Base-by-base conservation (phyloP, 1,140 invertebrate genomes). In the Micrasema minimum region DNA sequence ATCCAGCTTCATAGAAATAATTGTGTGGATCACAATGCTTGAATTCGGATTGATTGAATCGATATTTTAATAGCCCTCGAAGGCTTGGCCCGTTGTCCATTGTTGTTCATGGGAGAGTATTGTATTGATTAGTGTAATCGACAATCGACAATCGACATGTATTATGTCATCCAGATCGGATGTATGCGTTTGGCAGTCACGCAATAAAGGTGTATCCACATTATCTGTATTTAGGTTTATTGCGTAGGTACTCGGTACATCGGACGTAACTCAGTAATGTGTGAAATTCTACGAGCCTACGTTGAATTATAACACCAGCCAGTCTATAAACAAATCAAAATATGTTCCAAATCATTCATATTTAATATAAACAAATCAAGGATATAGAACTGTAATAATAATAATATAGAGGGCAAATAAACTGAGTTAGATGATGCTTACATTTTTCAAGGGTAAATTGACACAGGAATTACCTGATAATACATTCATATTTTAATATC, bases 71-170 rank as follows among this genome's bases (percentile, higher is more conserved):
- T 59, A 20, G 35, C n/a, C 10, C 26, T 31, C 22, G 16, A 20
- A n/a, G 55, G 55, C 37, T 59, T 18, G 55, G 55, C 55, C n/a
- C 10, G 38, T 59, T 59, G 37, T 59, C 37, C 18, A 59, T 59
- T 59, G 55, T 59, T 41, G 35, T 59, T 38, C 26, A 11, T 38
- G 55, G 16, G 37, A 59, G n/a, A 22, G 37, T 55, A 46, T 46
- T 18, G n/a, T 31, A 59, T 11, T 6, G 26, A 2, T 14, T 53
- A 18, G 7, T 16, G 16, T 53, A 53, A 18, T 53, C 23, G 0
- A 18, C 46, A 22, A n/a, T 55, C 12, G 20, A 12, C 26, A 55
- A 26, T 57, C 23, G 7, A 43, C 5, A 11, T 18, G 55, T 59
- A 41, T 59, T 59, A 59, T 59, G 55, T 59, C 37, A 38, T 9